Percentiles rank a stretch among this genome's conserved stretches.
Evolutionary conservation across 2,797 vertebrate species (phyloP).

Genomic region (Xerus rutilus): DNA sequence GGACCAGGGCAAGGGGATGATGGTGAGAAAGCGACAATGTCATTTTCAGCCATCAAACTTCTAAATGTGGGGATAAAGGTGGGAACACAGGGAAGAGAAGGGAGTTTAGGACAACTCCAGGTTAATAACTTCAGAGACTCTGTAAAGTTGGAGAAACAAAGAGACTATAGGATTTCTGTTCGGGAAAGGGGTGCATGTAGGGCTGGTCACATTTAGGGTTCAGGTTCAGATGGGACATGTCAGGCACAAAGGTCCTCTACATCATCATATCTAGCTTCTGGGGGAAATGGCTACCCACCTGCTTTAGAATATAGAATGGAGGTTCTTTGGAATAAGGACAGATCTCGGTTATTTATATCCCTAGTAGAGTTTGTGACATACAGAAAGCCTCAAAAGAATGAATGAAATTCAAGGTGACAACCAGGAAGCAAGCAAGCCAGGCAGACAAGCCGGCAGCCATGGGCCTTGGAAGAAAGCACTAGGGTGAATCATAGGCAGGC

Average conservation of each 20-base stretch:
- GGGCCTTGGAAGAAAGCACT: background rate
- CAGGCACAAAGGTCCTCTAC: background rate
- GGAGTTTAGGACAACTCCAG: background rate
- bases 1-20: background rate
- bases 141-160: background rate
- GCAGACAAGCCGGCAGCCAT: background rate
- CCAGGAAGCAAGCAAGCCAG: background rate
- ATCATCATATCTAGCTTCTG: background rate
- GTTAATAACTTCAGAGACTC: background rate
- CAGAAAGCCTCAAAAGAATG: background rate
- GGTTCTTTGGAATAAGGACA: background rate
- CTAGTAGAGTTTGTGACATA: background rate
- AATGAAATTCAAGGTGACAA: background rate
- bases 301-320: background rate
- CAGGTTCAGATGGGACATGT: background rate
- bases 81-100: background rate
- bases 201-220: background rate
- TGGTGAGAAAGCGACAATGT: background rate
- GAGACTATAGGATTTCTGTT: background rate
- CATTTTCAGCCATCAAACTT: background rate
- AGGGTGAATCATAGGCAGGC: background rate
- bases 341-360: background rate
- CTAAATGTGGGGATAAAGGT: rapidly evolving
- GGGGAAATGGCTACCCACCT: background rate
- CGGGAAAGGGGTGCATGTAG: background rate